Evolutionary conservation across 2,888 invertebrate genomes (phyloP).

Genomic region (Hypselothyrea guttata): DNA sequence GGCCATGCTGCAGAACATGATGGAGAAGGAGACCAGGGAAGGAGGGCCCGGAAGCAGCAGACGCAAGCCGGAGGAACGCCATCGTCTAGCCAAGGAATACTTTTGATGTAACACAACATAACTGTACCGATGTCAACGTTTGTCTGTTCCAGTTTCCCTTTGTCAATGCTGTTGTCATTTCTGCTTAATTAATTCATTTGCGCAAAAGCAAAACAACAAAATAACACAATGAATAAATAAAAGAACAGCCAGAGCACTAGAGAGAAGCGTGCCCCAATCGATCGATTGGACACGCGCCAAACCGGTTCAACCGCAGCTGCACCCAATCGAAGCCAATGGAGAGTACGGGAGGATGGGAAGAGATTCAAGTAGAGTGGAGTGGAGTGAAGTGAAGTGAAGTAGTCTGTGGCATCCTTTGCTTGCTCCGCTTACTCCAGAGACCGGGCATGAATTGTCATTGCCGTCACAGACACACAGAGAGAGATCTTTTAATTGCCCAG

Average conservation of each 20-base stretch:
- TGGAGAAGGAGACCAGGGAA: conserved; percentile 90
- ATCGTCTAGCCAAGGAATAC: conserved; percentile 55
- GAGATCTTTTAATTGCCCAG: conserved; percentile 42
- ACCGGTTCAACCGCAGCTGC: conserved; percentile 69
- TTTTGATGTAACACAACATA: conserved; percentile 29
- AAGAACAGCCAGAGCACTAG: conserved; percentile 11
- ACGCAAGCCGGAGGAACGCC: conserved; percentile 36
- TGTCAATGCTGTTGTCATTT: conserved; percentile 42
- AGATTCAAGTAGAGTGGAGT: too few relatives aligned
- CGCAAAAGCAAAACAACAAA: conserved; percentile 40
- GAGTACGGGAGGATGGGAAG: too few relatives aligned
- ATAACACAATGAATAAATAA: too few relatives aligned
- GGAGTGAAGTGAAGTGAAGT: too few relatives aligned
- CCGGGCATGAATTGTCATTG: conserved; percentile 55
- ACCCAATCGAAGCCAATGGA: conserved; percentile 60
- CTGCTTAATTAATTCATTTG: conserved; percentile 69
- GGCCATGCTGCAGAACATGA: conserved; percentile 92
- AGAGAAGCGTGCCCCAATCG: conserved; percentile 3
- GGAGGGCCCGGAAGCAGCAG: conserved; percentile 88
- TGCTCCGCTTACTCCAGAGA: not conserved
- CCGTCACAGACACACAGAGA: conserved; percentile 17
- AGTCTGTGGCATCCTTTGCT: not conserved
- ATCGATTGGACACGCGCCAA: conserved; percentile 59
- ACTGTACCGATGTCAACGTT: conserved; percentile 1
- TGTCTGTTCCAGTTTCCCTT: conserved; percentile 44